phyloP scores from a whole-genome alignment of 37 sponge, comb jelly and placozoan genomes.

The Aplysina aerophoba region DNA sequence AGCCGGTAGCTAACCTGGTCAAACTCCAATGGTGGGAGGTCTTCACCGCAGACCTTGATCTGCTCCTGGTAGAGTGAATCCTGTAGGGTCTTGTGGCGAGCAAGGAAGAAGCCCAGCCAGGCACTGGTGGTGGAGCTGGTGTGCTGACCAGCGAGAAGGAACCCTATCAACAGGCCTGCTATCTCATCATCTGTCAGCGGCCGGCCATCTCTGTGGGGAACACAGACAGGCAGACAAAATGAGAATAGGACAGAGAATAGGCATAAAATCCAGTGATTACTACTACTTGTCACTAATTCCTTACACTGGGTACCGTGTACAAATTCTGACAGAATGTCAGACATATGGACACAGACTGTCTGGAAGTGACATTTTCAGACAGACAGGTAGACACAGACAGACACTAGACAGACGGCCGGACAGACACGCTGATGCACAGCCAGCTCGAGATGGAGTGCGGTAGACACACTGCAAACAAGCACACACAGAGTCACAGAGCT shows the following conservation, averaged over 20 bases:
- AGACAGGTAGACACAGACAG: too few relatives aligned
- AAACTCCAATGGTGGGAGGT: constrained; percentile 62
- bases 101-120: constrained; percentile 87
- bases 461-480: background rate
- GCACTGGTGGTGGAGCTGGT: constrained; percentile 91
- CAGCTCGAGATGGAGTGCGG: background rate
- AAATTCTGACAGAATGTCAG: too few relatives aligned
- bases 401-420: too few relatives aligned
- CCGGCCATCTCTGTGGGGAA: constrained; percentile 68
- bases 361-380: too few relatives aligned
- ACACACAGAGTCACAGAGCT: background rate
- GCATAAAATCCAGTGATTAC: constrained; percentile 8
- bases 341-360: background rate
- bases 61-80: constrained; percentile 64
- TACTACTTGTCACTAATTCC: too few relatives aligned
- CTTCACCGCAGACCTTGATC: constrained; percentile 66
- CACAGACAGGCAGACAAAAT: background rate
- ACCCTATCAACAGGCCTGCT: constrained; percentile 83
- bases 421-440: too few relatives aligned
- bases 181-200: constrained; percentile 76
- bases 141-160: constrained; percentile 91
- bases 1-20: constrained; percentile 84
- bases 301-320: too few relatives aligned
- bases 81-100: constrained; percentile 66
- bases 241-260: too few relatives aligned